Conservation (phyloP, 2,113 vertebrate genomes). For the Penelope pileata region DNA sequence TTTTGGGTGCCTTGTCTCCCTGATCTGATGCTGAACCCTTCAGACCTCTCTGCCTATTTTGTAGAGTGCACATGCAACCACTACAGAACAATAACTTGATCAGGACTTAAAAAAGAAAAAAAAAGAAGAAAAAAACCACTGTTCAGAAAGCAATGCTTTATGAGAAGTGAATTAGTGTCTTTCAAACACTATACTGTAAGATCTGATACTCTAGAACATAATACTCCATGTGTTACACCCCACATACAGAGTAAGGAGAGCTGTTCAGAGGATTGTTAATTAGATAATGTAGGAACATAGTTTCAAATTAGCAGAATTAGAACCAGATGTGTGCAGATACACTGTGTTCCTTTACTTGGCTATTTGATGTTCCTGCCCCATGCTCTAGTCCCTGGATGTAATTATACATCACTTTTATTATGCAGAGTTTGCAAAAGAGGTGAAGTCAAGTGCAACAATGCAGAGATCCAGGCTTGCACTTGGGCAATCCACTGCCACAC, state of each 20-base stretch:
- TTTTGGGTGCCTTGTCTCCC: not conserved
- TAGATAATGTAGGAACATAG: not conserved
- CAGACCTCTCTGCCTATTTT: not conserved
- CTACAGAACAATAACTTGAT: not conserved
- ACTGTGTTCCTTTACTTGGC: not conserved
- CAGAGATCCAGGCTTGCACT: not conserved
- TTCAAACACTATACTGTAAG: not conserved
- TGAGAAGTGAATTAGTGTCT: not conserved
- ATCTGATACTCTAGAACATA: not conserved
- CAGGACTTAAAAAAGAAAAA: not conserved
- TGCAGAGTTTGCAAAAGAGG: not conserved
- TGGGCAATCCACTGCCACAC: not conserved
- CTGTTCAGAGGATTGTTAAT: not conserved
- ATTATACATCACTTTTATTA: not conserved
- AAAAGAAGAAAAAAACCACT: not conserved
- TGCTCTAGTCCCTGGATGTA: not conserved
- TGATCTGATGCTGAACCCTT: not conserved
- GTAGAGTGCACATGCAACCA: not conserved
- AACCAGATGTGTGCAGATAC: not conserved
- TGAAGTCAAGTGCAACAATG: not conserved
- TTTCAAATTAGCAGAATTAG: not conserved
- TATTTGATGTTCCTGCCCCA: not conserved
- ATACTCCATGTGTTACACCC: too few relatives aligned
- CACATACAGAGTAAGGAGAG: not conserved
- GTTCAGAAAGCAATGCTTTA: not conserved